These are phyloP conservation scores for Clostera curtula DNA, from an alignment of 2,888 invertebrate genomes.

Conservation along the genomic window DNA sequence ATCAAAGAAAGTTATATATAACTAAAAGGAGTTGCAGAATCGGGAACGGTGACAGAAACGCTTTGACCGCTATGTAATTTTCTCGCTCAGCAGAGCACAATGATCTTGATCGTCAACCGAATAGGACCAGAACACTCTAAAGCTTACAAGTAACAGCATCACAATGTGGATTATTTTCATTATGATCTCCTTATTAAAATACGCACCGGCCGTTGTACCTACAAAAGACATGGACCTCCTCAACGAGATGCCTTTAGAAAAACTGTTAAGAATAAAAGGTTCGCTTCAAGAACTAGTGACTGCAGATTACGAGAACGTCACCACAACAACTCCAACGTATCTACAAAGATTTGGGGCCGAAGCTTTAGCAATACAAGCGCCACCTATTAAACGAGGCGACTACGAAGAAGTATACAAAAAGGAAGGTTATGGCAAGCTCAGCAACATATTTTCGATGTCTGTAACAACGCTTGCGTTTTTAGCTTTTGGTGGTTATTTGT, in stretches of 20 bases:
- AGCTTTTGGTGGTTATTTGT: slow-evolving; percentile 88
- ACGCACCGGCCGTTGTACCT: slow-evolving; percentile 29
- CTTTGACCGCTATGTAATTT: slow-evolving; percentile 37
- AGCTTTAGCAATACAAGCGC: slow-evolving; percentile 54
- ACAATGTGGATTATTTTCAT: slow-evolving; percentile 35
- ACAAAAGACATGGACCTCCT: slow-evolving; percentile 68
- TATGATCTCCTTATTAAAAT: slow-evolving; percentile 22
- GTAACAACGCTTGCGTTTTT: slow-evolving; percentile 86
- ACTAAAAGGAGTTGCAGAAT: slow-evolving; percentile 11
- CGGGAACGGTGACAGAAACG: slow-evolving; percentile 32
- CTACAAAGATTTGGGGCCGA: slow-evolving; percentile 53
- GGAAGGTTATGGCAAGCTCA: slow-evolving; percentile 76
- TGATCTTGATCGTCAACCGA: slow-evolving; percentile 29
- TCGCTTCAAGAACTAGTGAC: slow-evolving; percentile 49
- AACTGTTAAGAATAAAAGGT: slow-evolving; percentile 77
- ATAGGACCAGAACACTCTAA: slow-evolving; percentile 26
- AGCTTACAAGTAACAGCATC: slow-evolving; percentile 27
- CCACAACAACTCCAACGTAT: slow-evolving; percentile 33
- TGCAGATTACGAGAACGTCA: slow-evolving; percentile 38
- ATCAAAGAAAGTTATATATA: too few relatives aligned
- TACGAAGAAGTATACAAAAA: slow-evolving; percentile 67
- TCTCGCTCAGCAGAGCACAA: slow-evolving; percentile 53
- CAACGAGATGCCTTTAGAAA: slow-evolving; percentile 80
- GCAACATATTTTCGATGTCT: slow-evolving; percentile 84
- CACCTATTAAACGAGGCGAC: slow-evolving; percentile 53